These are phyloP conservation scores for Protosalanx chinensis DNA, from an alignment of 2,797 vertebrate species.

Conservation along the genomic window DNA sequence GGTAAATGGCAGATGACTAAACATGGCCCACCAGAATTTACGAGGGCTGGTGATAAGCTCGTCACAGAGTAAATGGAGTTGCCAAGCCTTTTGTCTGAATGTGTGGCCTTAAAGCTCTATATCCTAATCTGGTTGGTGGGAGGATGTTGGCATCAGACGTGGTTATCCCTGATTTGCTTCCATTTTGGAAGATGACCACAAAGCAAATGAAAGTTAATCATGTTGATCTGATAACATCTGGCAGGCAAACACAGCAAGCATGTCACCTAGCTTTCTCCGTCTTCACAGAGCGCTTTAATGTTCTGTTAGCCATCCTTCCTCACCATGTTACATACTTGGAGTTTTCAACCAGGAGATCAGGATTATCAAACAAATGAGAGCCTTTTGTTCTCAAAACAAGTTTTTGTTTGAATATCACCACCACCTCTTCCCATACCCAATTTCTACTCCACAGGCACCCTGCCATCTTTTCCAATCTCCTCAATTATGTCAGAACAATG, in stretches of 20 bases:
- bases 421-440: slow-evolving; percentile 44
- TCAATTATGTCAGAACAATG: too few relatives aligned
- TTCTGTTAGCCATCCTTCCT: background rate
- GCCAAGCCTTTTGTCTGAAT: slow-evolving; percentile 19
- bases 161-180: background rate
- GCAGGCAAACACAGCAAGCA: background rate
- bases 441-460: slow-evolving; percentile 13
- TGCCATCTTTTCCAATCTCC: too few relatives aligned
- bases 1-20: slow-evolving; percentile 56
- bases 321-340: slow-evolving; percentile 8
- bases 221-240: background rate
- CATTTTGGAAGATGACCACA: background rate
- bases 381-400: slow-evolving; percentile 60
- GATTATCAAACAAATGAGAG: slow-evolving; percentile 70
- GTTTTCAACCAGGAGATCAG: slow-evolving; percentile 20
- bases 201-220: background rate
- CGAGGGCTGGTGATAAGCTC: slow-evolving; percentile 38
- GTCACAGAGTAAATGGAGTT: slow-evolving; percentile 32
- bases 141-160: slow-evolving; percentile 9
- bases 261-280: background rate
- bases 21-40: slow-evolving; percentile 44
- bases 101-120: background rate
- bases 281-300: background rate
- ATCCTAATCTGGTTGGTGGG: background rate
- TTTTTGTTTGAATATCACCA: slow-evolving; percentile 53